phyloP scores from a whole-genome alignment of 2,888 invertebrate species.

The Acronicta alni region DNA sequence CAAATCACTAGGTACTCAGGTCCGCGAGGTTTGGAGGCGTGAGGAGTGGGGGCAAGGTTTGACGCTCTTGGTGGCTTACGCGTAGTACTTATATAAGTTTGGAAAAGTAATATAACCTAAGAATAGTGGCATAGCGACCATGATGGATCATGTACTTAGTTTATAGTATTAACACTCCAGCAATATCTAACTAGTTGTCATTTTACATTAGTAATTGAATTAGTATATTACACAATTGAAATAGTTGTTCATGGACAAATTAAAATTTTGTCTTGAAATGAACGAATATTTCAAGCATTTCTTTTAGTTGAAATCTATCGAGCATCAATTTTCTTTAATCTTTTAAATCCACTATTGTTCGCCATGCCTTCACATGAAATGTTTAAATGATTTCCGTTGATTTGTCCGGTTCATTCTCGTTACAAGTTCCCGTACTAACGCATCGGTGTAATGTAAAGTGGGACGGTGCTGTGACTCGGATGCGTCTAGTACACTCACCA shows the following conservation, averaged over 20 bases:
- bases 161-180: constrained; percentile 15
- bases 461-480: constrained; percentile 50
- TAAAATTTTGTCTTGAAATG: not conserved
- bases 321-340: constrained; percentile 2
- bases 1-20: not conserved
- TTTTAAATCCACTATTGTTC: constrained; percentile 21
- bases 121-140: constrained; percentile 42
- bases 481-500: constrained; percentile 39
- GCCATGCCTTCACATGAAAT: constrained; percentile 35
- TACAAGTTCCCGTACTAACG: constrained; percentile 61
- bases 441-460: constrained; percentile 59
- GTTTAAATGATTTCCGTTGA: constrained; percentile 16
- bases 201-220: constrained; percentile 19
- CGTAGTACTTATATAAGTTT: constrained; percentile 1
- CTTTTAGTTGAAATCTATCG: constrained; percentile 1
- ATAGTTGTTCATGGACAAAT: constrained; percentile 5
- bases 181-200: constrained; percentile 25
- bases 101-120: not conserved
- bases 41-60: not conserved
- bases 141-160: constrained; percentile 23
- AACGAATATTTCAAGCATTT: constrained; percentile 25
- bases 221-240: constrained; percentile 13
- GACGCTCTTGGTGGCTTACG: no score
- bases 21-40: not conserved
- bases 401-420: constrained; percentile 65